phyloP scores from a whole-genome alignment of 2,797 vertebrate species.

The Siniperca obscura region DNA sequence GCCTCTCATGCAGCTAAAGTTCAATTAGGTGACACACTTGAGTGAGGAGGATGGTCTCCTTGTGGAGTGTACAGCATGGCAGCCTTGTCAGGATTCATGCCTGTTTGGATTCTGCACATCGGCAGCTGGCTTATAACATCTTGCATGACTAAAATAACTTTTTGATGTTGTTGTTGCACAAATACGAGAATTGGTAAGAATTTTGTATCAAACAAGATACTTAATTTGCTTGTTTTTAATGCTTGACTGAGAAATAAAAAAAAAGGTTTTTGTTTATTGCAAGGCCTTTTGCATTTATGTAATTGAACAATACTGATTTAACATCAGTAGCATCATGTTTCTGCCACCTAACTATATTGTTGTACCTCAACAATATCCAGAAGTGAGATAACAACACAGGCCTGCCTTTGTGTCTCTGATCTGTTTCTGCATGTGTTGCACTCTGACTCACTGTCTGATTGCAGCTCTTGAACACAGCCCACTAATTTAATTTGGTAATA shows the following conservation, averaged over 20 bases:
- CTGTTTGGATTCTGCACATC: slow-evolving; percentile 16
- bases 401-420: background rate
- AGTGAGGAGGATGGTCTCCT: slow-evolving; percentile 41
- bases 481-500: slow-evolving; percentile 21
- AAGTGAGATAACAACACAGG: background rate
- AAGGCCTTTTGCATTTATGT: background rate
- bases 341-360: background rate
- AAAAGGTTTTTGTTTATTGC: background rate
- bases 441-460: slow-evolving; percentile 6
- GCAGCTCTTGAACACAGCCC: background rate
- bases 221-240: background rate
- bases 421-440: background rate
- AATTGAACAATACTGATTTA: background rate
- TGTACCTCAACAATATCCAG: background rate
- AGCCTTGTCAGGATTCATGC: slow-evolving; percentile 11
- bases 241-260: background rate
- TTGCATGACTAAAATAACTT: background rate
- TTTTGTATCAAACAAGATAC: background rate
- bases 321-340: background rate
- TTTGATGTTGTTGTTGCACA: background rate
- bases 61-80: slow-evolving; percentile 6
- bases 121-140: background rate
- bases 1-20: slow-evolving; percentile 61
- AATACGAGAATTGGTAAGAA: background rate
- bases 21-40: slow-evolving; percentile 60